Percentiles rank a stretch among this genome's conserved stretches.
These are phyloP conservation scores for Blastomussa wellsi DNA, from an alignment of 92 coral and sea anemone genomes.

Conservation along the genomic window DNA sequence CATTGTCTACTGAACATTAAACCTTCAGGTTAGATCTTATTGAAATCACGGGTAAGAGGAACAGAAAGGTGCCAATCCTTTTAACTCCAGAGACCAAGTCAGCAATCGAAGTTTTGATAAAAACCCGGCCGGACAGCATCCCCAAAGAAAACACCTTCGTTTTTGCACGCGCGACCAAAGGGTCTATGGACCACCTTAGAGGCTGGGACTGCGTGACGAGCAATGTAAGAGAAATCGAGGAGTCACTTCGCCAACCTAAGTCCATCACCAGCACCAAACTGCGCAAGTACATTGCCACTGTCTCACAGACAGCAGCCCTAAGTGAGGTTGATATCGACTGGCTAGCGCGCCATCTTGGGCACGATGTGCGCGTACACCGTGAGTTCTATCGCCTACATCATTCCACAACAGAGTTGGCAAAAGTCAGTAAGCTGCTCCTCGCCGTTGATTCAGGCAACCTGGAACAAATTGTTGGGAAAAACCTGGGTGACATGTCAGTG, in stretches of 20 bases:
- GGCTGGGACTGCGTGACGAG: slow-evolving; percentile 35
- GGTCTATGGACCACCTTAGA: slow-evolving; percentile 30
- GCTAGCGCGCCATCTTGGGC: neutral
- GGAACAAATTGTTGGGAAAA: slow-evolving; percentile 21
- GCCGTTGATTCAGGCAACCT: slow-evolving; percentile 50
- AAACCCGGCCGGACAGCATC: slow-evolving; percentile 14
- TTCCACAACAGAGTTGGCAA: slow-evolving; percentile 52
- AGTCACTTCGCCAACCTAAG: slow-evolving; percentile 37
- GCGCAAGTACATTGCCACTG: slow-evolving; percentile 41
- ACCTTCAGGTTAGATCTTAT: slow-evolving; percentile 40
- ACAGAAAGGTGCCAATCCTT: slow-evolving; percentile 44
- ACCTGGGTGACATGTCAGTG: slow-evolving; percentile 20
- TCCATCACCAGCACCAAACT: slow-evolving; percentile 55
- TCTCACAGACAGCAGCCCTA: neutral
- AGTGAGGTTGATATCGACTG: slow-evolving; percentile 12
- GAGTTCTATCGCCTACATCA: slow-evolving; percentile 49
- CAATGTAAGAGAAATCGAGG: slow-evolving; percentile 17
- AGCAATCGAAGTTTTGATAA: slow-evolving; percentile 17
- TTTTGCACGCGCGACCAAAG: slow-evolving; percentile 36
- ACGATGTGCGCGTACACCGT: neutral
- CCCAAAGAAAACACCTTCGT: slow-evolving; percentile 35
- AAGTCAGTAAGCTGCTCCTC: slow-evolving; percentile 47
- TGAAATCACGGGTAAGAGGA: slow-evolving; percentile 43
- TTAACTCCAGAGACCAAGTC: slow-evolving; percentile 21
- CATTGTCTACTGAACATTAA: slow-evolving; percentile 19